Evolutionary conservation across 2,797 vertebrate species (phyloP).

Genomic region (Manis crassicaudata): DNA sequence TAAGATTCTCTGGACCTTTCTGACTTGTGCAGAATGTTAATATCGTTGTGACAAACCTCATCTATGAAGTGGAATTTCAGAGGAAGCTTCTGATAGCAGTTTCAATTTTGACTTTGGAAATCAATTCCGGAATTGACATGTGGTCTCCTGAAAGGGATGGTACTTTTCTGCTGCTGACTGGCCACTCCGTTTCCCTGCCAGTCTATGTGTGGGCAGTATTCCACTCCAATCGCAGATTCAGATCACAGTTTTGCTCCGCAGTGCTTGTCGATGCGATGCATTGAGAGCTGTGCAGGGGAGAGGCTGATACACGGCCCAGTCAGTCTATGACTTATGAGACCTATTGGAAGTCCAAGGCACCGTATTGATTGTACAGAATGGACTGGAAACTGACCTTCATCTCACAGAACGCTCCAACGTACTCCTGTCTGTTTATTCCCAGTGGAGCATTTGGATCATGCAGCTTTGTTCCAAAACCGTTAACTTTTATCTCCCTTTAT

Average conservation of each 20-base stretch:
- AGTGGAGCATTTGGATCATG: not conserved
- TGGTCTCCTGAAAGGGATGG: slow-evolving; percentile 25
- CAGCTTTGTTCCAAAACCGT: slow-evolving; percentile 72
- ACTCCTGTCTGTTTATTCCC: slow-evolving; percentile 62
- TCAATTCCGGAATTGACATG: slow-evolving; percentile 52
- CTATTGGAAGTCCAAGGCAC: slow-evolving; percentile 59
- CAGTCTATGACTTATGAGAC: slow-evolving; percentile 76
- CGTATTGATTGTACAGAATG: slow-evolving; percentile 70
- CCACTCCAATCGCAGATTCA: slow-evolving; percentile 31
- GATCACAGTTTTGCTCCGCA: slow-evolving; percentile 55
- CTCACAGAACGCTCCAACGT: slow-evolving; percentile 13
- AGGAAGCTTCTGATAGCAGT: not conserved
- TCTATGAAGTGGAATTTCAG: slow-evolving; percentile 38
- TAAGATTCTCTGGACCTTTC: slow-evolving; percentile 18
- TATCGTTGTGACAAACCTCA: slow-evolving; percentile 45
- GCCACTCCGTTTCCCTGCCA: not conserved
- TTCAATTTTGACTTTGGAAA: slow-evolving; percentile 52
- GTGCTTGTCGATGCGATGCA: slow-evolving; percentile 40
- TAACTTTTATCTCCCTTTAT: slow-evolving; percentile 74
- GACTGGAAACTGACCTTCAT: slow-evolving; percentile 74
- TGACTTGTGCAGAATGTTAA: not conserved
- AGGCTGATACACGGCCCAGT: slow-evolving; percentile 72
- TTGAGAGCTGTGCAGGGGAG: slow-evolving; percentile 24
- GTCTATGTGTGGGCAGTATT: not conserved
- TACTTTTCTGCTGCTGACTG: not conserved